Evolutionary conservation across 1,140 invertebrate genomes (phyloP), one percentile per base, ranked within the genome.

Genomic region (Trinorchestia longiramus): DNA sequence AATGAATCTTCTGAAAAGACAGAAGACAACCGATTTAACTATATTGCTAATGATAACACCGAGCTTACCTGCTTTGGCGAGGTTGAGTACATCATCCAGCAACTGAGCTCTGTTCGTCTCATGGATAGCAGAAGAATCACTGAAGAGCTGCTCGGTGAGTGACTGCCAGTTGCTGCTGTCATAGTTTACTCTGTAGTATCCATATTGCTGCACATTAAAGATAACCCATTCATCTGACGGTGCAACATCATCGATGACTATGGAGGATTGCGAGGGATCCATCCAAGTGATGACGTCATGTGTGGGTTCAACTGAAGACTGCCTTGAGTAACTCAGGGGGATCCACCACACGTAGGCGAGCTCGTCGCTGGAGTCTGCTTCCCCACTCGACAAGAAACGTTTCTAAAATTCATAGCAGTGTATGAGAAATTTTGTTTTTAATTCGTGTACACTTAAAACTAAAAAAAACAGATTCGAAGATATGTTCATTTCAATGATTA

Each of bases 51-150:
- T 1, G 62, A 77, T 77, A 28, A 47, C 1, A 43, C 45, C 77
- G 43, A 17, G 62, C 41, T 95, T 90, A 96, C 96, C 96, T 47
- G 98, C 98, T 43, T 98, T 97, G 0, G 98, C 99, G 47, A 99
- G 97, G 97, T 99, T 99, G 97, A 99, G 98, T 0, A 98, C 98
- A 97, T 99, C 99, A 97, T 99, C 98, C 0, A 99, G 97, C 28
- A 96, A 96, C 97, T 98, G 98, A 3, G 98, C 98, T 96, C 98
- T 97, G 96, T 98, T 98, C 0, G 97, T 97, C 4, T 96, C 95
- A 47, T 97, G 96, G 90, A 98, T 98, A 17, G 96, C 96, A 36
- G 96, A 97, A 43, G 97, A 97, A 95, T 97, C 96, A 0, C 95
- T 97, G 6, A 97, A 96, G 19, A 98, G 96, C 87, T 97, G 97